These are phyloP conservation scores for Diceros bicornis DNA, from an alignment of 2,797 vertebrate genomes.

Conservation along the genomic window DNA sequence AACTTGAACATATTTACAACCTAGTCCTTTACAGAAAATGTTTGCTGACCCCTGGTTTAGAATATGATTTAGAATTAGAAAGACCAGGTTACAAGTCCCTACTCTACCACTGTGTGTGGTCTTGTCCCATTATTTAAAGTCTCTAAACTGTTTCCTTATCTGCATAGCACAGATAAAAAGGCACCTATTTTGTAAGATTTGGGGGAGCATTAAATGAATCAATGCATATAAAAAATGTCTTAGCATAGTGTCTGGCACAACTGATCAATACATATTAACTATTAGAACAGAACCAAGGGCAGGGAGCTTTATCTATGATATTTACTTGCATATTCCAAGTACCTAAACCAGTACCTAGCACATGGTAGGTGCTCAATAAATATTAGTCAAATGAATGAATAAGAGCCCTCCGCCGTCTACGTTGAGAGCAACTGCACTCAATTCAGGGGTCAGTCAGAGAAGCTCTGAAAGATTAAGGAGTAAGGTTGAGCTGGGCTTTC, in stretches of 20 bases:
- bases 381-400: neutral
- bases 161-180: neutral
- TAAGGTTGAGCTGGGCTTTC: neutral
- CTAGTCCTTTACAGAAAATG: conserved; percentile 2
- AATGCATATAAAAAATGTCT: neutral
- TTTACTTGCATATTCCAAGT: neutral
- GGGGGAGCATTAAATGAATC: neutral
- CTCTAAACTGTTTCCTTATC: neutral
- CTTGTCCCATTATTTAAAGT: neutral
- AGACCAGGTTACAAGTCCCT: neutral
- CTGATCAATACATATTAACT: neutral
- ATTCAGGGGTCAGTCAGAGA: neutral
- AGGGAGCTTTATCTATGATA: neutral
- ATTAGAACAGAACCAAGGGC: neutral
- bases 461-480: neutral
- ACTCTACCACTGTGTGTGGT: neutral
- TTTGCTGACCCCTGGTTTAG: neutral
- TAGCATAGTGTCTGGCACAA: neutral
- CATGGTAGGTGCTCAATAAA: neutral
- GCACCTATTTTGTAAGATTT: neutral
- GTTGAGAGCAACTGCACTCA: neutral
- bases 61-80: neutral
- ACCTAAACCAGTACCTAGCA: neutral
- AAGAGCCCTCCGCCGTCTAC: neutral
- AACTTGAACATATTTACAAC: neutral